Percentiles rank a stretch among this genome's conserved stretches.
Conservation (phyloP, 2,797 vertebrate species). For the Chiroxiphia lanceolata region DNA sequence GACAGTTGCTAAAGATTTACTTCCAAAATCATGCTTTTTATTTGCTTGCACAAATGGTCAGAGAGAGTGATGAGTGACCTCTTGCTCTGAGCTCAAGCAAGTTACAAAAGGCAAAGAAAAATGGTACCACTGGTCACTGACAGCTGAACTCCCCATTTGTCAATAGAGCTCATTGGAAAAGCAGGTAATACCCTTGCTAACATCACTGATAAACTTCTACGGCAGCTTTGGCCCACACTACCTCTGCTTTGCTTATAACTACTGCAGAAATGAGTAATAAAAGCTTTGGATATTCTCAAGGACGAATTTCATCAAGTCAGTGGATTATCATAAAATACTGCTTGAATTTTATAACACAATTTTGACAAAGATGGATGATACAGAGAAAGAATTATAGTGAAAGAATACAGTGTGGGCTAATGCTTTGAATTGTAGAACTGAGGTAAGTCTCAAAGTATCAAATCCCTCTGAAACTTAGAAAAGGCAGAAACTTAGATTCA, state of each 20-base stretch:
- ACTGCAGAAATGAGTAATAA: neutral
- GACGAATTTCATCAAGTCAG: neutral
- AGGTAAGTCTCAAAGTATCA: neutral
- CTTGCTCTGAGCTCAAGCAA: slow-evolving; percentile 52
- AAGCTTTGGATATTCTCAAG: neutral
- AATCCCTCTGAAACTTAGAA: neutral
- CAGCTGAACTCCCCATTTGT: slow-evolving; percentile 58
- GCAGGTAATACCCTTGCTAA: neutral
- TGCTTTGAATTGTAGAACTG: neutral
- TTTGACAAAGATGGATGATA: neutral
- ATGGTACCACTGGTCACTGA: slow-evolving; percentile 15
- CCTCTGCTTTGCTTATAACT: neutral
- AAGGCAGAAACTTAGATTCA: neutral
- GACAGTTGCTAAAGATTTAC: slow-evolving; percentile 65
- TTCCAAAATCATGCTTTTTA: slow-evolving; percentile 20
- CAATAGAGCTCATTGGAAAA: neutral
- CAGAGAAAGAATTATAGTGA: neutral
- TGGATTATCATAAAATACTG: neutral
- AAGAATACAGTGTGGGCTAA: neutral
- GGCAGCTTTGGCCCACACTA: neutral
- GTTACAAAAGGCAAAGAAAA: slow-evolving; percentile 67
- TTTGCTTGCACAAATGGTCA: slow-evolving; percentile 60
- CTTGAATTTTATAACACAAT: neutral
- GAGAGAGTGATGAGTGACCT: slow-evolving; percentile 66
- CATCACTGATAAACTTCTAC: neutral